A percentile compares a stretch with the other conserved stretches of the same genome.
Evolutionary conservation across 2,797 vertebrate species (phyloP).

Genomic region (Numenius phaeopus): DNA sequence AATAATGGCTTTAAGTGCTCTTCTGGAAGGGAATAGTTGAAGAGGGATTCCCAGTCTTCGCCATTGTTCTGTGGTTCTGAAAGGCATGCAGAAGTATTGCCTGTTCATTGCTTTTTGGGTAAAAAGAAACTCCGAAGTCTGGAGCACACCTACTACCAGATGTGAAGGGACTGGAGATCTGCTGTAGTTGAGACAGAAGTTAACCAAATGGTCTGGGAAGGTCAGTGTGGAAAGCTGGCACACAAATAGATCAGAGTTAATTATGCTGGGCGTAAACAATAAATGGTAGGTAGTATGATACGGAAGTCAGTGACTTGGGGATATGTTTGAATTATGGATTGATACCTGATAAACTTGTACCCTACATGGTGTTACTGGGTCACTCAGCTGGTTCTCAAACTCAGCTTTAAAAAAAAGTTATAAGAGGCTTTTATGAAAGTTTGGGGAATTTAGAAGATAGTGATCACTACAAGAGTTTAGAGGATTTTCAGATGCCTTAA

Average conservation of each 20-base stretch:
- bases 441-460: background rate
- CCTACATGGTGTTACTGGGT: background rate
- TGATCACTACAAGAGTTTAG: background rate
- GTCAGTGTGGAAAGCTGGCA: too few species aligned
- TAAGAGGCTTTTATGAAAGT: background rate
- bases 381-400: background rate
- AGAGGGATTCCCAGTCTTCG: background rate
- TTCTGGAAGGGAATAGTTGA: background rate
- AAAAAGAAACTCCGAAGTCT: background rate
- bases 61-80: background rate
- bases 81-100: background rate
- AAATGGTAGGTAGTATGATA: too few species aligned
- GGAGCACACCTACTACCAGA: rapidly evolving
- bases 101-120: background rate
- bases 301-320: background rate
- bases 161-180: rapidly evolving
- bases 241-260: too few species aligned
- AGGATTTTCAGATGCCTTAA: background rate
- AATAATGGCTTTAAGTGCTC: background rate
- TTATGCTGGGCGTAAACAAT: too few species aligned
- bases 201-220: background rate
- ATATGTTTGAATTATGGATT: background rate
- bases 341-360: background rate
- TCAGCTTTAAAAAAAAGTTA: background rate
- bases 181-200: background rate